Percentiles rank a stretch among this genome's conserved stretches.
Evolutionary conservation across 2,797 vertebrate genomes (phyloP).

Genomic region (Xiphorhynchus erythropygius): DNA sequence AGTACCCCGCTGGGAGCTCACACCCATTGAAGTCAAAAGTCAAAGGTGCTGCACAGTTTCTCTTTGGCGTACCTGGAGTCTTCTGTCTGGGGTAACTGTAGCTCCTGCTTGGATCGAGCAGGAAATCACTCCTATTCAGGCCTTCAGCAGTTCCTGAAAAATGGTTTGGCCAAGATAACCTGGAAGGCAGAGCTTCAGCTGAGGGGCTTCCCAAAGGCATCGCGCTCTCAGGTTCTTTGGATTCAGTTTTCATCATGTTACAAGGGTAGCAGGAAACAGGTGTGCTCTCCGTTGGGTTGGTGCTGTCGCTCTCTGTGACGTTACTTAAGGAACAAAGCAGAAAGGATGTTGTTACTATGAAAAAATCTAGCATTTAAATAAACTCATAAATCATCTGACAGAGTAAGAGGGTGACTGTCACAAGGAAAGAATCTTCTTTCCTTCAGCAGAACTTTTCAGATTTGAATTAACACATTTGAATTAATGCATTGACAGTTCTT

Average conservation of each 20-base stretch:
- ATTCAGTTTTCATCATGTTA: constrained; percentile 76
- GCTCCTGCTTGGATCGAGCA: constrained; percentile 85
- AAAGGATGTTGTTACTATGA: constrained; percentile 17
- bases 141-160: constrained; percentile 83
- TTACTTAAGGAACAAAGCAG: constrained; percentile 74
- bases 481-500: background rate
- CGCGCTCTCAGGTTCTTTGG: constrained; percentile 72
- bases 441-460: background rate
- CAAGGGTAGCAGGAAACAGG: constrained; percentile 88
- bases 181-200: constrained; percentile 79
- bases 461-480: background rate
- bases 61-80: constrained; percentile 86
- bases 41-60: constrained; percentile 85
- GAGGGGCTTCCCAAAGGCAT: constrained; percentile 76
- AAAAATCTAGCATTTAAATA: background rate
- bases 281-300: constrained; percentile 78
- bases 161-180: constrained; percentile 94
- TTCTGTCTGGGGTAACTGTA: constrained; percentile 96
- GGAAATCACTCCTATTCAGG: constrained; percentile 82
- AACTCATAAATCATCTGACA: background rate
- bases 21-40: constrained; percentile 82
- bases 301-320: constrained; percentile 79
- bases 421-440: constrained; percentile 6
- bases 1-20: constrained; percentile 56
- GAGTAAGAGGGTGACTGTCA: background rate